These are phyloP conservation scores for Dipodomys merriami DNA, from an alignment of 2,113 vertebrate species.

Conservation along the genomic window DNA sequence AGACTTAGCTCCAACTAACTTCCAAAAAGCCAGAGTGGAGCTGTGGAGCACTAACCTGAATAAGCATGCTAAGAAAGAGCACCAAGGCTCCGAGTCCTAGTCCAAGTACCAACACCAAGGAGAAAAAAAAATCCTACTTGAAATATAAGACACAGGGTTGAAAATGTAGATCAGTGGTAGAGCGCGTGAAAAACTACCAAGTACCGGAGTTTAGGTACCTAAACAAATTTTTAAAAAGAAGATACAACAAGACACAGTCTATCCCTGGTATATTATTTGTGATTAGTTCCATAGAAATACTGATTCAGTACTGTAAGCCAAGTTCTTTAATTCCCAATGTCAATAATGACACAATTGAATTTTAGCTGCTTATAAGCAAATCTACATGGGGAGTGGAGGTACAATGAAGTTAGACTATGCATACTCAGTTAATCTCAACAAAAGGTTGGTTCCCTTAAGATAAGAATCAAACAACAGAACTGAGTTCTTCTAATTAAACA, in stretches of 20 bases:
- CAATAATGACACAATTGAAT: neutral
- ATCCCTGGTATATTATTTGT: no score
- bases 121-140: no score
- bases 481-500: neutral
- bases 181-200: no score
- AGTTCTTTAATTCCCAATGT: neutral
- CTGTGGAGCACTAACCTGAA: neutral
- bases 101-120: no score
- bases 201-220: no score
- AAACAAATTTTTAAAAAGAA: no score
- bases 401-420: neutral
- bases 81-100: no score
- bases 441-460: neutral
- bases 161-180: no score
- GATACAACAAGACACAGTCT: no score
- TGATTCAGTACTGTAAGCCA: neutral
- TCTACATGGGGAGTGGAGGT: neutral
- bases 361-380: neutral
- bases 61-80: no score
- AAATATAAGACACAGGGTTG: no score
- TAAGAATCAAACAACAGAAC: neutral
- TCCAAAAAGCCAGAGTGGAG: neutral
- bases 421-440: neutral
- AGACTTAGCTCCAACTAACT: no score
- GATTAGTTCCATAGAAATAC: neutral